Conservation (phyloP, 2,888 invertebrate genomes). For the Isoperla grammatica region DNA sequence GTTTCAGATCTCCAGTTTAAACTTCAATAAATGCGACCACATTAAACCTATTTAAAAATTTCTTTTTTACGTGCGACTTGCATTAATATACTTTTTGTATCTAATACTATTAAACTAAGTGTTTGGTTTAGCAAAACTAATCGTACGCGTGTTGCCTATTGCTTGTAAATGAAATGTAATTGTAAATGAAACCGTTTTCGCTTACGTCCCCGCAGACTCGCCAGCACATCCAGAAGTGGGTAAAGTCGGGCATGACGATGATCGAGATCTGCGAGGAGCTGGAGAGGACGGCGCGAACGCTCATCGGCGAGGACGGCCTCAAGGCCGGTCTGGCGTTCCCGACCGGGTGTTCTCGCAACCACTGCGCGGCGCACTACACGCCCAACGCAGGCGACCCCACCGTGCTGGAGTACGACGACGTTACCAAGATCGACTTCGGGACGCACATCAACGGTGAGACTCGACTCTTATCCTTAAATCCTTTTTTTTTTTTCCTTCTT, state of each 20-base stretch:
- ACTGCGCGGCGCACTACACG: conserved; percentile 99
- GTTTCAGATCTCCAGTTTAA: too few relatives aligned
- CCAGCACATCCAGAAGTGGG: conserved; percentile 85
- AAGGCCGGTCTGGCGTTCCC: conserved; percentile 95
- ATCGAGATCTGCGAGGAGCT: conserved; percentile 96
- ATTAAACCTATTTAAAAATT: too few relatives aligned
- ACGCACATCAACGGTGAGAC: conserved; percentile 94
- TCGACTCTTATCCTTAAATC: too few relatives aligned
- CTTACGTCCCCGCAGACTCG: conserved; percentile 73
- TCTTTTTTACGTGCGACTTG: too few relatives aligned
- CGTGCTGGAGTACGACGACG: conserved; percentile 90
- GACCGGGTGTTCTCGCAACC: conserved; percentile 97
- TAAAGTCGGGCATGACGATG: conserved; percentile 99
- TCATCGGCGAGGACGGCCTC: conserved; percentile 92
- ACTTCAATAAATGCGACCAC: too few relatives aligned
- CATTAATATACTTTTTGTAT: too few relatives aligned
- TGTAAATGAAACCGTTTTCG: too few relatives aligned
- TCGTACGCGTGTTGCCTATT: too few relatives aligned
- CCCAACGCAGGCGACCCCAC: conserved; percentile 98
- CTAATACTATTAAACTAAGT: too few relatives aligned
- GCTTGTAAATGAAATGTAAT: too few relatives aligned
- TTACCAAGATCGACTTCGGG: conserved; percentile 98
- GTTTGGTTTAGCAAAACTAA: too few relatives aligned
- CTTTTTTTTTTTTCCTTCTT: neutral
- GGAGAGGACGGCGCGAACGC: conserved; percentile 82